Evolutionary conservation across 2,888 invertebrate species (phyloP).

Genomic region (Plebejus anna): DNA sequence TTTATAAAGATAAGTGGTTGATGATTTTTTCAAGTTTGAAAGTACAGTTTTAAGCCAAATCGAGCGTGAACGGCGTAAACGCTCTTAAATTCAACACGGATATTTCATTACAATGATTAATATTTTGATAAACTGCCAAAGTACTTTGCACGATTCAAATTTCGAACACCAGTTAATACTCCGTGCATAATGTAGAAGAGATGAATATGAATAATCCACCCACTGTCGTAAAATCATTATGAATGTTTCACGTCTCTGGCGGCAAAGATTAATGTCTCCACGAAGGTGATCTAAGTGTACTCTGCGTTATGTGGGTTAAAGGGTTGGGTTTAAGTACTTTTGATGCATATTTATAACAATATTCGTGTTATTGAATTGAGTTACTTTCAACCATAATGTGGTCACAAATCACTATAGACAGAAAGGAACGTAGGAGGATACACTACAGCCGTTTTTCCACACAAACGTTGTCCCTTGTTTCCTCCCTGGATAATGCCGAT

Average conservation of each 20-base stretch:
- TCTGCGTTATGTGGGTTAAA: conserved; percentile 11
- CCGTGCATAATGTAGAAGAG: background rate
- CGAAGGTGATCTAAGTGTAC: conserved; percentile 22
- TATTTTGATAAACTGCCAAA: conserved; percentile 19
- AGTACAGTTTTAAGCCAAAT: too few relatives aligned
- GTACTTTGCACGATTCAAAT: conserved; percentile 17
- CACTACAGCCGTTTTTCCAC: too few relatives aligned
- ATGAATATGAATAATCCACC: conserved; percentile 26
- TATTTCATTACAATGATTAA: conserved; percentile 4
- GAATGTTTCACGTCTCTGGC: conserved; percentile 24
- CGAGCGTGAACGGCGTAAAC: too few relatives aligned
- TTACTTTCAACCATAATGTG: background rate
- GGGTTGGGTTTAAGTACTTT: conserved; percentile 17
- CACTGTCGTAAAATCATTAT: conserved; percentile 24
- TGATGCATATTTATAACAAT: background rate
- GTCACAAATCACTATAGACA: too few relatives aligned
- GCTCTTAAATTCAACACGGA: background rate
- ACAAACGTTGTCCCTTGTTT: too few relatives aligned
- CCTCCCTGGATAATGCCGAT: too few relatives aligned
- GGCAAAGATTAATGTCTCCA: conserved; percentile 22
- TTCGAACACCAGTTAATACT: conserved; percentile 11
- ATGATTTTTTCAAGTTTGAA: too few relatives aligned
- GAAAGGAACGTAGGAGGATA: too few relatives aligned
- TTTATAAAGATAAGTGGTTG: too few relatives aligned
- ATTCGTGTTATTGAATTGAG: background rate